Percentiles rank a stretch among this genome's conserved stretches.
Evolutionary conservation across 2,113 vertebrate species (phyloP).

Genomic region (Spea multiplicata): DNA sequence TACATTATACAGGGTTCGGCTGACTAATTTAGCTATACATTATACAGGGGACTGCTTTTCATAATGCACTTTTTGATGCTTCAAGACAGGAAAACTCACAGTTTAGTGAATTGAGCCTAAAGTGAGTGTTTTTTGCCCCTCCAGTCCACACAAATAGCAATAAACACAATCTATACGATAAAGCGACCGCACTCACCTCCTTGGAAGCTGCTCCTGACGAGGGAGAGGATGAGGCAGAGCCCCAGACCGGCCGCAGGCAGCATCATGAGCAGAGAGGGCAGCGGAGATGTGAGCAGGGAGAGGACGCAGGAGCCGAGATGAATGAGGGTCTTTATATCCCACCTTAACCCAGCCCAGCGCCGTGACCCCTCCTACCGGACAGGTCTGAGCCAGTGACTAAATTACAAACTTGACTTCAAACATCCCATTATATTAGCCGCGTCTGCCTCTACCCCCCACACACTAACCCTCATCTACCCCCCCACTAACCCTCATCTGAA

Average conservation of each 20-base stretch:
- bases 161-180: not conserved
- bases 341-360: not conserved
- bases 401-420: too few relatives aligned
- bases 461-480: not conserved
- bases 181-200: not conserved
- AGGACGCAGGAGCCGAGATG: not conserved
- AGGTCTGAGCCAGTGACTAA: too few relatives aligned
- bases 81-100: too few relatives aligned
- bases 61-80: too few relatives aligned
- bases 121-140: too few relatives aligned
- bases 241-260: not conserved
- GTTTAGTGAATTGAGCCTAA: too few relatives aligned
- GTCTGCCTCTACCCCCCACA: not conserved
- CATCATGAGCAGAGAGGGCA: not conserved
- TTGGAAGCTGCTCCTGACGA: slow-evolving; percentile 14
- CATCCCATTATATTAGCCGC: not conserved
- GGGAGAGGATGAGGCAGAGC: slow-evolving; percentile 2
- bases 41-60: too few relatives aligned
- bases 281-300: not conserved
- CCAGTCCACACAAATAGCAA: too few relatives aligned
- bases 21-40: too few relatives aligned
- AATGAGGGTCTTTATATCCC: not conserved
- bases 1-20: too few relatives aligned
- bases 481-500: not conserved
- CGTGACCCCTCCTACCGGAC: not conserved